Evolutionary conservation across 2,888 invertebrate genomes (phyloP), one percentile per base, ranked within the genome.

Genomic region (Spatulosminthurus flaviceps): DNA sequence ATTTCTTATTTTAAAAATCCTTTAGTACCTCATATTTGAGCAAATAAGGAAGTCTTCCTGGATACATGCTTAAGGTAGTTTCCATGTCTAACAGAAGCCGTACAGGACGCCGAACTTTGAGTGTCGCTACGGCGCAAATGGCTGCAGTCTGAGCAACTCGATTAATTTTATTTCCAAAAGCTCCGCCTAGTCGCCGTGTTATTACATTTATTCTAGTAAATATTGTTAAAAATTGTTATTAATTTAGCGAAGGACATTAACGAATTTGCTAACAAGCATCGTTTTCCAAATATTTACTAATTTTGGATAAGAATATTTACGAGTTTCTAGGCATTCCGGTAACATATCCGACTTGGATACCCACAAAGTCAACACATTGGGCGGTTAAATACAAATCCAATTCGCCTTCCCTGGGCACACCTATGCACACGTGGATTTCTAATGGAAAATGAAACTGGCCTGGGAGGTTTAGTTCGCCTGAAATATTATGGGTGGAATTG

Each of bases 101-200:
- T 0, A 93, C 92, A 0, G 95, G 94, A 72, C 91, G 89, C 86
- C 90, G 89, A 69, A 92, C 87, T 67, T 90, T 90, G 82, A 91
- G 87, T 0, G 93, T 91, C 0, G 92, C 94, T 16, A 96, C 86
- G 0, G 93, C 92, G 80, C 93, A 91, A 0, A 92, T 92, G 29
- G 91, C 89, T 0, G 92, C 90, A 0, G 91, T 86, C 13, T 90
- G 88, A n/a, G 88, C 87, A 9, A 90, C 87, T 4, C 94, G 0
- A 91, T 89, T 70, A 94, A 91, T 88, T 88, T 96, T 96, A 0
- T 84, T 86, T 0, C 96, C 96, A 86, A 93, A 96, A 0, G 89
- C 93, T 19, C 96, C 96, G 0, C 96, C 96, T 1, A 95, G 84
- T 61, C 95, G 91, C 5, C 91, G 90, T 0, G 94, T 92, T 66